Percentiles rank a stretch among this genome's conserved stretches.
Conservation (phyloP, 2,113 vertebrate species). For the Syngnathus scovelli region DNA sequence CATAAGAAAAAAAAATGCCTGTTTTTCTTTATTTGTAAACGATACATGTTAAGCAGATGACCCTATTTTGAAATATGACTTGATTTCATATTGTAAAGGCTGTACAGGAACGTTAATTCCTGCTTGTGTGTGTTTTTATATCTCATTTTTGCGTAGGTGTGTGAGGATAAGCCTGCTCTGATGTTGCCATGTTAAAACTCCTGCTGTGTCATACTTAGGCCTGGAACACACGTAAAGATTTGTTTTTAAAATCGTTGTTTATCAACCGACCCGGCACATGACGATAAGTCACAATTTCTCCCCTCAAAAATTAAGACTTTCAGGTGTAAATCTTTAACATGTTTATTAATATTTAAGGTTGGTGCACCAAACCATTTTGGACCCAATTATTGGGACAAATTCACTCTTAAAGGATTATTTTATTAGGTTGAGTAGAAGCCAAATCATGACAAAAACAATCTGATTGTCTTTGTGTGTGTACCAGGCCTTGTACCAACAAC, state of each 20-base stretch:
- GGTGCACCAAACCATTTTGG: not conserved
- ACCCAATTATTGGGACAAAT: not conserved
- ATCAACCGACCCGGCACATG: not conserved
- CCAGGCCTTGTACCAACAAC: not conserved
- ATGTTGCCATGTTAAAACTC: not conserved
- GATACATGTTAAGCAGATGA: slow-evolving; percentile 69
- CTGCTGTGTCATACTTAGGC: not conserved
- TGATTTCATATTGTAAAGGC: slow-evolving; percentile 72
- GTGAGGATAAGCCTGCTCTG: slow-evolving; percentile 6
- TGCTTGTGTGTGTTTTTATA: slow-evolving; percentile 71
- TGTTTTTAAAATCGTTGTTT: not conserved
- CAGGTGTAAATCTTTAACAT: no score
- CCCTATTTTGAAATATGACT: slow-evolving; percentile 74
- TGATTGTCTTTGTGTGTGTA: not conserved
- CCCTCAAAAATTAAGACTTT: not conserved
- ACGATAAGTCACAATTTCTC: no score
- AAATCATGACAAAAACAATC: not conserved
- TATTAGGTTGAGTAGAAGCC: not conserved
- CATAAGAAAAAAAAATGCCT: slow-evolving; percentile 60
- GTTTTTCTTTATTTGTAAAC: slow-evolving; percentile 71
- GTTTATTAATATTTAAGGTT: not conserved
- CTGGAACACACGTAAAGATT: not conserved
- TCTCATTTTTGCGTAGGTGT: slow-evolving; percentile 57
- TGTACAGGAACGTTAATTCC: slow-evolving; percentile 63
- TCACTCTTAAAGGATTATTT: not conserved